Conservation (phyloP, 64 coral and sea anemone genomes). For the Montipora foliosa region DNA sequence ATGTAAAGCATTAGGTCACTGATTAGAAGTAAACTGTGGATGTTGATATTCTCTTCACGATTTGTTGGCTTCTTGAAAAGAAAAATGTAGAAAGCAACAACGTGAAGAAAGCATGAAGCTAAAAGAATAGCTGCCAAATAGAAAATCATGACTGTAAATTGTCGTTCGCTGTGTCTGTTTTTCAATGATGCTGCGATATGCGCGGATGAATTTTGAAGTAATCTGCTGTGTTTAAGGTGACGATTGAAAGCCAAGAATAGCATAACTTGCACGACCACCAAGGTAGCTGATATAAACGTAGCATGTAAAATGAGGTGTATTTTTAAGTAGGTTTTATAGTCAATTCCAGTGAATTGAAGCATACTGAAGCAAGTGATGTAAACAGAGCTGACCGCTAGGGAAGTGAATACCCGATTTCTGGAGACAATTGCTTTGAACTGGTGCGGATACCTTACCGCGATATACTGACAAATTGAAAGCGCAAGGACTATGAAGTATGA, state of each 20-base stretch:
- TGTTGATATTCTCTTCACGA: slow-evolving; percentile 11
- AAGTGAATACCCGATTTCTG: slow-evolving; percentile 41
- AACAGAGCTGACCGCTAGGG: slow-evolving; percentile 58
- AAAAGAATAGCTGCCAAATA: slow-evolving; percentile 66
- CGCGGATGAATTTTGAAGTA: neutral
- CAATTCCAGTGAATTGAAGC: slow-evolving; percentile 63
- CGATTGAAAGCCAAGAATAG: slow-evolving; percentile 49
- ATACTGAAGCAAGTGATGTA: slow-evolving; percentile 74
- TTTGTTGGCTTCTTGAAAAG: slow-evolving; percentile 34
- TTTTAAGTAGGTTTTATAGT: slow-evolving; percentile 13
- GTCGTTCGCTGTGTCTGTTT: slow-evolving; percentile 53
- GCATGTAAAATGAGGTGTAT: slow-evolving; percentile 59
- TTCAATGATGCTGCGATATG: neutral
- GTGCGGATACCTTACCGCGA: slow-evolving; percentile 81
- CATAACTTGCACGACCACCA: slow-evolving; percentile 44
- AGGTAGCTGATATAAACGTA: slow-evolving; percentile 21
- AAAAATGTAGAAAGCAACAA: slow-evolving; percentile 37
- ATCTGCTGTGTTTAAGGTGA: slow-evolving; percentile 33
- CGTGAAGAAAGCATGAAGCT: slow-evolving; percentile 34
- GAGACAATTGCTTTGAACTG: slow-evolving; percentile 78
- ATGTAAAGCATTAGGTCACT: slow-evolving; percentile 70
- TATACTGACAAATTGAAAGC: slow-evolving; percentile 76
- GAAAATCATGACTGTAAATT: slow-evolving; percentile 68
- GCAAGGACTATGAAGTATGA: slow-evolving; percentile 76
- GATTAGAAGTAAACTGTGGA: slow-evolving; percentile 40